Base-by-base conservation (phyloP, 2,888 invertebrate genomes). In the Philopedon plagiatum region DNA sequence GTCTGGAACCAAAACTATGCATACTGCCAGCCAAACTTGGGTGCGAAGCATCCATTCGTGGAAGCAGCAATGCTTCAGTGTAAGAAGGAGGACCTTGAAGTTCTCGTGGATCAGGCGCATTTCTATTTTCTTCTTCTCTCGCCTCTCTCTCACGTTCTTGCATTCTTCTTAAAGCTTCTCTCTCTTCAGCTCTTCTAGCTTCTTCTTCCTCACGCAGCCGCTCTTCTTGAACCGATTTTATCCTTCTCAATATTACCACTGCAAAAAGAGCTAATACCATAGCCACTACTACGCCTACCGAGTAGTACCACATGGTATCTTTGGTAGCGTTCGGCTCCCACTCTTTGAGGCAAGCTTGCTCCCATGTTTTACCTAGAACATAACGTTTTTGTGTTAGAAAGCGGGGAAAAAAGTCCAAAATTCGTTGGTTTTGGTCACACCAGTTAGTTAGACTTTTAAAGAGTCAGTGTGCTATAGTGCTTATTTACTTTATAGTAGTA, bases 61-160 rank as follows among this genome's bases (percentile, higher is more conserved):
- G 92, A 90, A 94, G 91, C 18, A 90, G 87, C 66, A 94, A 87
- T 32, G 94, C 94, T 85, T 93, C 94, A 78, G 91, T 91, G 79
- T 94, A 94, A 2, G 91, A 91, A 0, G 94, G 94, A 37, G 93
- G 91, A 69, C 90, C 88, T 29, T 91, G 87, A 58, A 90, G 82
- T 84, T 93, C 93, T 77, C 92, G 87, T 0, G 90, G 90, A 83
- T 92, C 92, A 5, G 92, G 90, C 19, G 91, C 90, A 80, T 90
- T 92, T 61, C 87, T 86, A 11, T 88, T 84, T 18, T 77, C 78
- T 13, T 80, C 80, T 62, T 81, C 80, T 39, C 75, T 69, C 18
- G 74, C 72, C 49, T 86, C 83, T 23, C 74, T 71, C 51, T 86
- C 82, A 19, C 78, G 74, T 75, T 86, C 83, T 46, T 87, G 87